Base-by-base conservation (phyloP, 2,797 vertebrate genomes). In the Enteromius argenteus region DNA sequence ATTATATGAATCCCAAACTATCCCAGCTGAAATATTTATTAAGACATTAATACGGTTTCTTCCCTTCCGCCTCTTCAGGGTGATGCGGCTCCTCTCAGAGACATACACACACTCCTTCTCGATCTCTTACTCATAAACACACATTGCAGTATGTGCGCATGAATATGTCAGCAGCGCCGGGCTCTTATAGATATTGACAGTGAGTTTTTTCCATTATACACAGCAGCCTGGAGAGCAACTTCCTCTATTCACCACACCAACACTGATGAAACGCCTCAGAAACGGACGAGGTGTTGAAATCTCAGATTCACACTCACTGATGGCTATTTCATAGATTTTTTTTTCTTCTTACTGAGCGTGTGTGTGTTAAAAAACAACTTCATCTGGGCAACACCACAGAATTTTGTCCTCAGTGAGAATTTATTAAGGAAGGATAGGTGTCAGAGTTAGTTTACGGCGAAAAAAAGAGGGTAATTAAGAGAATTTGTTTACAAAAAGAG, bases 11-110 rank as follows among this genome's bases (percentile, higher is more conserved):
- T 90, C 85, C 84, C 79, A 39, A 93, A 93, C 86, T 87, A 92
- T 91, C 93, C 83, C 90, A 86, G 84, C 88, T 94, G 91, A 94
- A 95, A 94, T 93, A 93, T 95, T 95, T 95, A 94, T 93, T 92
- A 93, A 92, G 86, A 92, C 92, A 94, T 93, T 92, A 94, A 92
- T 91, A 93, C 81, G 85, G 76, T 79, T 89, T 86, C 86, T 83
- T 88, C 84, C 58, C 84, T 90, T 89, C 88, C 81, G 79, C 82
- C 89, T 91, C 84, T 91, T 87, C 27, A 92, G 91, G 83, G 78
- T 84, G 60, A 81, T 84, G 53, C 64, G 73, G 79, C 84, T 78
- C 72, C 53, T 78, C 75, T 49, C 35, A 0, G 42, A 35, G 58
- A 68, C 30, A 23, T 46, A 68, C 79, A 81, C 64, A 58, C 78